Evolutionary conservation across 2,888 invertebrate genomes (phyloP), one percentile per base, ranked within the genome.

Genomic region (Mythimna pallens): DNA sequence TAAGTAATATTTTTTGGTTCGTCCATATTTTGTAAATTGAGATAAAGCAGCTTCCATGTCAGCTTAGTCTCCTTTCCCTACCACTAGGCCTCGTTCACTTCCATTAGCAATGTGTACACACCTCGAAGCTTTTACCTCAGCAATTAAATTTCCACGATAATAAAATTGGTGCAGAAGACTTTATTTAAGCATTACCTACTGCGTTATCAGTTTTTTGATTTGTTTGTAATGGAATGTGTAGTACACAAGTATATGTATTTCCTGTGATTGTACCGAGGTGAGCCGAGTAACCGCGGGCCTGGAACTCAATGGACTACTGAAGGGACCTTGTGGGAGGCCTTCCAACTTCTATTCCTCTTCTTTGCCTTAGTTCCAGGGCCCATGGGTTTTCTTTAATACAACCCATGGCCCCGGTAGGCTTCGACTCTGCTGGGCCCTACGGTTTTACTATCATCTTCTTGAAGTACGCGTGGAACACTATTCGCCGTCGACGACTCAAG

Each of bases 31-130:
- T 10, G 7, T 55, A 61, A 61, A 61, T 36, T 47, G 22, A 73
- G 66, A 78, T 61, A 67, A 73, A n/a, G 43, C 50, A 79, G 64
- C 40, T 57, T 64, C 55, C 50, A 14, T 61, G n/a, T 61, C 74
- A 64, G 79, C 64, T 73, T 55, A 67, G 54, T 54, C 54, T 65
- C 30, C 7, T 22, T 59, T 40, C 58, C 14, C 12, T 52, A 50
- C 67, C 63, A 68, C 59, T 25, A 65, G 22, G 64, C 64, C 20
- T 79, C 73, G 34, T 65, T 65, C 79, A 55, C 68, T 68, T 78
- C 79, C 79, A 68, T 78, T 78, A 78, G 55, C 77, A 78, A 79
- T 78, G 80, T 78, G 73, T 73, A 78, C 58, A 68, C 77, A 79
- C 79, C 74, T 78, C 74, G 64, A 79, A 68, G 79, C 77, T 79